Conservation (phyloP, 2,888 invertebrate genomes). For the Ormyrus labotus region DNA sequence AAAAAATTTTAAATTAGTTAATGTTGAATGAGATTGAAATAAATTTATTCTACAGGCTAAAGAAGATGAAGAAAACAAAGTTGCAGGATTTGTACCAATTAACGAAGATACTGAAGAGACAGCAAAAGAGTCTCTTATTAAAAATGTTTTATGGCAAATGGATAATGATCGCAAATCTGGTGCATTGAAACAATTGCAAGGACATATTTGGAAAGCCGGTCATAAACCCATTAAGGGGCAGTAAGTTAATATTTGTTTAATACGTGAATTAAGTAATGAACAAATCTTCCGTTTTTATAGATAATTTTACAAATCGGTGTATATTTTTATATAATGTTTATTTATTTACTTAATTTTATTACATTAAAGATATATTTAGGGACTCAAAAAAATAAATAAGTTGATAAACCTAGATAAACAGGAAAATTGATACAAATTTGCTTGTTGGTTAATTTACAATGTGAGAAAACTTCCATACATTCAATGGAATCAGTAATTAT, state of each 20-base stretch:
- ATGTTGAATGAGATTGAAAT: not conserved
- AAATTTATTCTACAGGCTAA: constrained; percentile 72
- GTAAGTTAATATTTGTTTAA: constrained; percentile 80
- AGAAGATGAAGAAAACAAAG: constrained; percentile 79
- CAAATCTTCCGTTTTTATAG: too few relatives aligned
- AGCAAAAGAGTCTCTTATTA: constrained; percentile 81
- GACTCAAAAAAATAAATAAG: too few relatives aligned
- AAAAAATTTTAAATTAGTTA: not conserved
- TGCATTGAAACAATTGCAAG: constrained; percentile 92
- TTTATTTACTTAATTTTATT: too few relatives aligned
- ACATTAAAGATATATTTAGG: too few relatives aligned
- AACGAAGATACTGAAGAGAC: constrained; percentile 78
- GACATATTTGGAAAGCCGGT: constrained; percentile 91
- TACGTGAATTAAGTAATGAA: too few relatives aligned
- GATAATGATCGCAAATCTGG: constrained; percentile 87
- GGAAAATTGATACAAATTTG: too few relatives aligned
- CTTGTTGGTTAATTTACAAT: too few relatives aligned
- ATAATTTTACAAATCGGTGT: too few relatives aligned
- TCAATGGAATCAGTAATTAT: too few relatives aligned
- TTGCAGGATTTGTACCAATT: constrained; percentile 79
- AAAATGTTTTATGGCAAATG: constrained; percentile 89
- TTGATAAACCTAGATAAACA: too few relatives aligned
- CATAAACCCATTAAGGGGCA: constrained; percentile 90
- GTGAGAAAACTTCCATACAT: too few relatives aligned
- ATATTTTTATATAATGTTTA: too few relatives aligned